Evolutionary conservation across 2,888 invertebrate genomes (phyloP).

Genomic region (Cactoblastis cactorum): DNA sequence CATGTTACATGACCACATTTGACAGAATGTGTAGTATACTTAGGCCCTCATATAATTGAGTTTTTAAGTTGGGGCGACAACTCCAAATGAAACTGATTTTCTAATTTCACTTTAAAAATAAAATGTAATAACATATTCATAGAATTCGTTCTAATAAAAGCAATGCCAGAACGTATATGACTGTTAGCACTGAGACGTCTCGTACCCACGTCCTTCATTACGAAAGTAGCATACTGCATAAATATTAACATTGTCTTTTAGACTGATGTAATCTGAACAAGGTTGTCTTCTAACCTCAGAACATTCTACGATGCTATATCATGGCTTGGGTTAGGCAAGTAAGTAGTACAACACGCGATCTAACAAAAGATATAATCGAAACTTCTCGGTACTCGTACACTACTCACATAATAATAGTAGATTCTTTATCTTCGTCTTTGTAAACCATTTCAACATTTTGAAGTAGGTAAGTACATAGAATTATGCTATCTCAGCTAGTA

Average conservation of each 20-base stretch:
- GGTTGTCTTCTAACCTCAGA: slow-evolving; percentile 7
- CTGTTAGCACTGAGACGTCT: not conserved
- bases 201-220: not conserved
- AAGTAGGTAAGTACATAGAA: no score
- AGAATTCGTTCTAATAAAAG: not conserved
- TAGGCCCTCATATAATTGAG: no score
- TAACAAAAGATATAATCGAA: slow-evolving; percentile 1
- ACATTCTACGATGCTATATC: not conserved
- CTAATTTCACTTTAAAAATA: no score
- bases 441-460: not conserved
- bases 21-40: no score
- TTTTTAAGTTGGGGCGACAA: no score
- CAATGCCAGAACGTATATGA: not conserved
- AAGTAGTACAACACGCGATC: slow-evolving; percentile 2
- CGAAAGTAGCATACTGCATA: not conserved
- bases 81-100: no score
- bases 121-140: no score
- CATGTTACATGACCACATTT: no score
- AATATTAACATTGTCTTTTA: not conserved
- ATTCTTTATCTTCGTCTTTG: not conserved
- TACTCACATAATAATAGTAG: not conserved
- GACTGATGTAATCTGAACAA: slow-evolving; percentile 6
- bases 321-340: slow-evolving; percentile 4
- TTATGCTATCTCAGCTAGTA: no score
- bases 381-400: not conserved